phyloP scores from a whole-genome alignment of 1,140 invertebrate species.

The Heliconius hermathena region DNA sequence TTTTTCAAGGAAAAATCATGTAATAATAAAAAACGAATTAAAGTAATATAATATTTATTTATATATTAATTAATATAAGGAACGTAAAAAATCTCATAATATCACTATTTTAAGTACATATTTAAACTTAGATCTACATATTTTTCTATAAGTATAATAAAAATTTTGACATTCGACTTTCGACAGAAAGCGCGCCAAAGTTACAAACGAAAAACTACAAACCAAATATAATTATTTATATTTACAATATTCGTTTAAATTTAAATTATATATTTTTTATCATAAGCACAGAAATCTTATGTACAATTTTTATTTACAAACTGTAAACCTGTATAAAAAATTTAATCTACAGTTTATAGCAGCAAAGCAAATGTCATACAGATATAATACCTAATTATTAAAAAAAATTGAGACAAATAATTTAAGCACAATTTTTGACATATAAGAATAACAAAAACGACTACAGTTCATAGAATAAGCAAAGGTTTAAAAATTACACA shows the following conservation, averaged over 20 bases:
- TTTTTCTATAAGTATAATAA: background rate
- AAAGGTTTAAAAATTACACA: background rate
- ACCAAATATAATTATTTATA: background rate
- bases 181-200: background rate
- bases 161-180: background rate
- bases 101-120: constrained; percentile 20
- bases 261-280: background rate
- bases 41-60: background rate
- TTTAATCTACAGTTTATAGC: too few species aligned
- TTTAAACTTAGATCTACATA: background rate
- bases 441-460: background rate
- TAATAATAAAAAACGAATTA: background rate
- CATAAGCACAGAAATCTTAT: too few species aligned
- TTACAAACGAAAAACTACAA: background rate
- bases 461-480: background rate
- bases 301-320: too few species aligned
- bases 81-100: constrained; percentile 19
- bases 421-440: background rate
- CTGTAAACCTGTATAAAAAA: too few species aligned
- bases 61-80: constrained; percentile 3
- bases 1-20: background rate
- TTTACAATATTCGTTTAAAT: background rate
- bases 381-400: background rate
- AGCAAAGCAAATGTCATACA: too few species aligned
- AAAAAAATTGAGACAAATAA: background rate